Conservation (phyloP, 2,888 invertebrate genomes). For the Capitulum mitella region DNA sequence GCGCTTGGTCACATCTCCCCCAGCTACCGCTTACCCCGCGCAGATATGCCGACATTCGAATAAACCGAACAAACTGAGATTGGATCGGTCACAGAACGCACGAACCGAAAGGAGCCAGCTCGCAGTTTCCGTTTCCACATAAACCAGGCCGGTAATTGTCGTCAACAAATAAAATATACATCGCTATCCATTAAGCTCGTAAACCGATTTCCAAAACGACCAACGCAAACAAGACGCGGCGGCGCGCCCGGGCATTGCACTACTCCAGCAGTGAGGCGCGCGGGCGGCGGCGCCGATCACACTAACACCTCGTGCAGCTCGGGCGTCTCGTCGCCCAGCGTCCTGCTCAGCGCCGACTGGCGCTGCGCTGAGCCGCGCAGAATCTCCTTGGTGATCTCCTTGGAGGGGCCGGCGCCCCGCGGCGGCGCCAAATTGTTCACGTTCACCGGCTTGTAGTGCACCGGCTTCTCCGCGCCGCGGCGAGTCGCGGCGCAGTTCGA, state of each 20-base stretch:
- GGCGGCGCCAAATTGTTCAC: slow-evolving; percentile 23
- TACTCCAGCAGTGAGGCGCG: too few relatives aligned
- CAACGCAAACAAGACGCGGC: neutral
- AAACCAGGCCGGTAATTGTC: neutral
- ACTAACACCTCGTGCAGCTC: slow-evolving; percentile 15
- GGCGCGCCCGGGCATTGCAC: too few relatives aligned
- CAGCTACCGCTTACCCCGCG: too few relatives aligned
- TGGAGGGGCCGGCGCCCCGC: slow-evolving; percentile 10
- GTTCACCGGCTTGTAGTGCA: slow-evolving; percentile 2
- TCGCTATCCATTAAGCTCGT: slow-evolving; percentile 3
- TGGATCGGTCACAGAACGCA: neutral
- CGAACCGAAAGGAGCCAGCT: neutral
- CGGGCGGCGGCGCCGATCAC: neutral
- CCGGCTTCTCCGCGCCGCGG: neutral
- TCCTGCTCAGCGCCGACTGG: neutral
- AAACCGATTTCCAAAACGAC: neutral
- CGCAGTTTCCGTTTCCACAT: neutral
- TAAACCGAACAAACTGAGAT: neutral
- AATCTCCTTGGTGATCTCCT: slow-evolving; percentile 9
- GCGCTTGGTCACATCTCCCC: too few relatives aligned
- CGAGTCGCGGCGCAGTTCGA: neutral
- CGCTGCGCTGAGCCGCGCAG: neutral
- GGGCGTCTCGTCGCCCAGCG: neutral
- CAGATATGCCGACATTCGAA: too few relatives aligned
- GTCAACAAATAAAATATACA: slow-evolving; percentile 17